Percentiles rank a stretch among this genome's conserved stretches.
These are phyloP conservation scores for Phylloscopus collybita DNA, from an alignment of 2,797 vertebrate genomes.

Conservation along the genomic window DNA sequence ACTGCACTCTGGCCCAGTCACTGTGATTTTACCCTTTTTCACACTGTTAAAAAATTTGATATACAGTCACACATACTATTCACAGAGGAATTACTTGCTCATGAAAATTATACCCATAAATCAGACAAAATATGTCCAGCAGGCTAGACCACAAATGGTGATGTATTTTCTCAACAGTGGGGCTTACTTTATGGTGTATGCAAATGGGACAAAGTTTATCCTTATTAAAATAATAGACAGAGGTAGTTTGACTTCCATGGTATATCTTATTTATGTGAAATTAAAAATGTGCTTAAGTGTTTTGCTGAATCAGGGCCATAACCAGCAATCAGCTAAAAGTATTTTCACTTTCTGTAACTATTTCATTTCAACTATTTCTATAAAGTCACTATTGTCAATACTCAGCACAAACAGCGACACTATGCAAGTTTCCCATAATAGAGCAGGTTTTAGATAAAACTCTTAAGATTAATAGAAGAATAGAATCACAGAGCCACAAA, in stretches of 20 bases:
- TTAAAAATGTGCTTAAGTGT: neutral
- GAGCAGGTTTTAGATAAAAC: neutral
- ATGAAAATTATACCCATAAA: conserved; percentile 2
- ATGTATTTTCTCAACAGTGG: neutral
- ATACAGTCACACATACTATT: neutral
- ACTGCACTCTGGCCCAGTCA: neutral
- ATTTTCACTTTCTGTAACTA: neutral
- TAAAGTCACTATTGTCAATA: neutral
- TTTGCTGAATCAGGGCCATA: conserved; percentile 5
- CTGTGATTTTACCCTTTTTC: neutral
- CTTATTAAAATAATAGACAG: neutral
- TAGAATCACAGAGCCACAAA: neutral
- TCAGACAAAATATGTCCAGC: neutral
- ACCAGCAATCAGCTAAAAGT: neutral
- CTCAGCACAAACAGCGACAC: neutral
- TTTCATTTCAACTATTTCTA: neutral
- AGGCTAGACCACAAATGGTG: neutral
- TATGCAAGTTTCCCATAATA: neutral
- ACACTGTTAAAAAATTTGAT: neutral
- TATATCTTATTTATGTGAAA: neutral
- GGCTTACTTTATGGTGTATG: neutral
- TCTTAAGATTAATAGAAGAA: neutral
- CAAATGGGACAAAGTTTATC: neutral
- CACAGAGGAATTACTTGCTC: neutral
- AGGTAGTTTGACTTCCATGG: neutral